Evolutionary conservation across 1,140 invertebrate species (phyloP), one percentile per base, ranked within the genome.

Genomic region (Drosophila mayri): DNA sequence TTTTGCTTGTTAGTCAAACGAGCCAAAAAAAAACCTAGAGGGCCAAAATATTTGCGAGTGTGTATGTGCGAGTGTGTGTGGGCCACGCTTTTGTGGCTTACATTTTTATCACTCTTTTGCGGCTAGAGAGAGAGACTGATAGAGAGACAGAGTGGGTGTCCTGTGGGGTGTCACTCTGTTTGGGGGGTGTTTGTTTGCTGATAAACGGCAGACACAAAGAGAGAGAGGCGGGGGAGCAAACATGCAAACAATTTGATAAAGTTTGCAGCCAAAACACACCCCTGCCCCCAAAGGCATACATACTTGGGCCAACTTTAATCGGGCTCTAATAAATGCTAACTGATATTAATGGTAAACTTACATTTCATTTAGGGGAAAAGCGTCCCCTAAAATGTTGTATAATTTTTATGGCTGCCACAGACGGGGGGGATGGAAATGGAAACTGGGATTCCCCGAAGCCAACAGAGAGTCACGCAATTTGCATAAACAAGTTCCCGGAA

Each of bases 1-100:
- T 90, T 88, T 81, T 67, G 78, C 81, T 90, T 90, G 85, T 90
- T 90, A 90, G 81, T 81, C 77, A 90, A 85, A 90, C 75, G 78
- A 70, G 68, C 44, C 52, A 41, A 50, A 71, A 38, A 35, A 35
- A 72, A 71, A 35, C 49, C 32, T n/a, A 54, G 60, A 52, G 47
- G 20, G 40, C 30, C 57, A 75, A 54, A 44, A 49, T 41, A n/a
- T 43, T 22, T 38, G 63, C 9, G 32, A 52, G 55, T 30, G 6
- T 30, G 28, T 37, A 52, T 59, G 66, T 67, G 74, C 55, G 59
- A 30, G 58, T 59, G 66, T 67, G 74, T 60, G 54, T 65, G 59
- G 67, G 64, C 63, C 60, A 81, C 81, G 82, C 67, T 86, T 81
- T 76, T 90, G 81, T 81, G 85, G 85, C 86, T 81, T 81, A 85